These are phyloP conservation scores for Labroides dimidiatus DNA, from an alignment of 2,797 vertebrate genomes.

Conservation along the genomic window DNA sequence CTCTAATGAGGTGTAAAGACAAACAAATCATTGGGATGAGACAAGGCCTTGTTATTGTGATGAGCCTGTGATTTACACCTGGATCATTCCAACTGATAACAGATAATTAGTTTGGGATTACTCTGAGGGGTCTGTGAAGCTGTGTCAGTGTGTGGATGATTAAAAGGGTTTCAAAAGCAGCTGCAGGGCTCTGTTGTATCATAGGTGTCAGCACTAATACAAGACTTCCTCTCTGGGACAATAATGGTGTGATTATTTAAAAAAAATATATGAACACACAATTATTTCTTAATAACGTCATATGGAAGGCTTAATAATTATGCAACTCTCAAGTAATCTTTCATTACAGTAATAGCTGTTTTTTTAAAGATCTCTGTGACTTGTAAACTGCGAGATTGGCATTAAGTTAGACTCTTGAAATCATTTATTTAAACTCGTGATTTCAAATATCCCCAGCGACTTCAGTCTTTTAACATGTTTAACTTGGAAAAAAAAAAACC, in stretches of 20 bases:
- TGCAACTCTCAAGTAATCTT: too few species aligned
- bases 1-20: slow-evolving; percentile 80
- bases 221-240: slow-evolving; percentile 3
- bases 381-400: too few species aligned
- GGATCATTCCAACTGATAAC: slow-evolving; percentile 65
- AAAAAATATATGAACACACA: too few species aligned
- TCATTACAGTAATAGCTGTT: too few species aligned
- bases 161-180: slow-evolving; percentile 13
- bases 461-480: too few species aligned
- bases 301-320: too few species aligned
- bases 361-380: too few species aligned
- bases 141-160: slow-evolving; percentile 3
- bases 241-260: background rate
- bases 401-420: too few species aligned
- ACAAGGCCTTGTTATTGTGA: slow-evolving; percentile 62
- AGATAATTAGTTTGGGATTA: slow-evolving; percentile 62
- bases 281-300: too few species aligned
- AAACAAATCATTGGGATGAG: slow-evolving; percentile 79
- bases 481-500: too few species aligned
- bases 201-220: background rate
- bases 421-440: too few species aligned
- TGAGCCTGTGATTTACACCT: slow-evolving; percentile 75
- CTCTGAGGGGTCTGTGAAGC: slow-evolving; percentile 27
- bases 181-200: background rate
- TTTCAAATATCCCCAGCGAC: too few species aligned